These are phyloP conservation scores for Hippocampus comes DNA, from an alignment of 2,113 vertebrate genomes.

Conservation along the genomic window DNA sequence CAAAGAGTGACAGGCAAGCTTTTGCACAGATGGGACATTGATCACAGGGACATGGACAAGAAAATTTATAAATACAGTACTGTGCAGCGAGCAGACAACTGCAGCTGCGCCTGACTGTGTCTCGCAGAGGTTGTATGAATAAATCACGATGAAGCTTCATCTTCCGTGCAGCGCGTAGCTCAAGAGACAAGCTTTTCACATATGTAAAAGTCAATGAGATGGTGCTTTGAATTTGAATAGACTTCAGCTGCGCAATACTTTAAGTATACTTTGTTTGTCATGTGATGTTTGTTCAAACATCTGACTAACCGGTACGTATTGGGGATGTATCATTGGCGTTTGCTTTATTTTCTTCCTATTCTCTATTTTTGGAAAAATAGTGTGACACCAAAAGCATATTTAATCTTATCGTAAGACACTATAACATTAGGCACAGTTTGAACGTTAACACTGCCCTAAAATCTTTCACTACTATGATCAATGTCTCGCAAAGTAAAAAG, in stretches of 20 bases:
- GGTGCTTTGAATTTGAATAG: not conserved
- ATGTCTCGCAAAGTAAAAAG: too few relatives aligned
- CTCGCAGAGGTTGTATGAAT: not conserved
- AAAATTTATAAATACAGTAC: not conserved
- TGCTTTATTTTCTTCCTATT: not conserved
- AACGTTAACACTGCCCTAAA: not conserved
- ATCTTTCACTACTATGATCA: too few relatives aligned
- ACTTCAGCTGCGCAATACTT: not conserved
- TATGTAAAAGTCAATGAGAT: not conserved
- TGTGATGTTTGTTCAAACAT: not conserved
- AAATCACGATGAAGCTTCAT: not conserved
- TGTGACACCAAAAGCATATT: not conserved
- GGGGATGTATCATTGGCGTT: not conserved
- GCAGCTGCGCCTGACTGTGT: not conserved
- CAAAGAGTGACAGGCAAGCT: not conserved
- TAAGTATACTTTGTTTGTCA: not conserved
- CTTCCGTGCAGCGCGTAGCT: not conserved
- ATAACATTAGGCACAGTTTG: not conserved
- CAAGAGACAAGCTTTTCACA: not conserved
- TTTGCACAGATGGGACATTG: slow-evolving; percentile 4
- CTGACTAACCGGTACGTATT: not conserved
- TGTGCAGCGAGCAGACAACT: not conserved
- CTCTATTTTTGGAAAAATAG: too few relatives aligned
- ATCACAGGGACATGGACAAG: not conserved
- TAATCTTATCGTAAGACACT: not conserved